Conservation (phyloP, 1,140 invertebrate genomes). For the Meloidogyne floridensis region DNA sequence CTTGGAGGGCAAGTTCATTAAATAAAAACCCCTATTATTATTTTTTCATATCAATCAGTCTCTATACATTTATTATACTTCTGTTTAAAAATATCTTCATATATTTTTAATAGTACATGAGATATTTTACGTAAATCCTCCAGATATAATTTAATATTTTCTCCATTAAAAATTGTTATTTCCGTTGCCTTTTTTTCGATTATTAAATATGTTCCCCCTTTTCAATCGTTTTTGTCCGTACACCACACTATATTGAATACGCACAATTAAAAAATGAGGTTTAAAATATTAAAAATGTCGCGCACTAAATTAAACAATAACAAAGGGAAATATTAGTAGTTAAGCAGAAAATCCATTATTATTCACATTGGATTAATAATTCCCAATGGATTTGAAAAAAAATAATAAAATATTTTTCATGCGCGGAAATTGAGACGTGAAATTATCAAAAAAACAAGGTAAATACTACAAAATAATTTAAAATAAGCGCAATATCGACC, state of each 20-base stretch:
- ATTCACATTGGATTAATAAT: background rate
- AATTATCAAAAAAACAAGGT: no score
- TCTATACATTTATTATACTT: no score
- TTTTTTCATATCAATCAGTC: no score
- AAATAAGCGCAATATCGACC: slow-evolving; percentile 3
- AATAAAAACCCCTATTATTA: no score
- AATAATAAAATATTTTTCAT: background rate
- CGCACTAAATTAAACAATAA: background rate
- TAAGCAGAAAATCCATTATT: background rate
- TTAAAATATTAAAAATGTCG: slow-evolving; percentile 3
- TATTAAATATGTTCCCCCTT: background rate
- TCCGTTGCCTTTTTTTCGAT: background rate
- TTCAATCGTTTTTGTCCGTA: background rate
- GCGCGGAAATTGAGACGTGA: no score
- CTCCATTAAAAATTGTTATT: background rate
- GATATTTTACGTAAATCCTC: background rate
- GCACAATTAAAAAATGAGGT: background rate
- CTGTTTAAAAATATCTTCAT: no score
- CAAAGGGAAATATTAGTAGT: background rate
- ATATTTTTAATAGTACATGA: no score
- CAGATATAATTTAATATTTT: background rate
- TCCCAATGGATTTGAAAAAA: background rate
- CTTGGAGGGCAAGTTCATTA: no score
- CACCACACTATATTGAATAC: background rate
- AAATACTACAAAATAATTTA: background rate